phyloP scores from a whole-genome alignment of 2,113 vertebrate species.

The Carassius carassius region DNA sequence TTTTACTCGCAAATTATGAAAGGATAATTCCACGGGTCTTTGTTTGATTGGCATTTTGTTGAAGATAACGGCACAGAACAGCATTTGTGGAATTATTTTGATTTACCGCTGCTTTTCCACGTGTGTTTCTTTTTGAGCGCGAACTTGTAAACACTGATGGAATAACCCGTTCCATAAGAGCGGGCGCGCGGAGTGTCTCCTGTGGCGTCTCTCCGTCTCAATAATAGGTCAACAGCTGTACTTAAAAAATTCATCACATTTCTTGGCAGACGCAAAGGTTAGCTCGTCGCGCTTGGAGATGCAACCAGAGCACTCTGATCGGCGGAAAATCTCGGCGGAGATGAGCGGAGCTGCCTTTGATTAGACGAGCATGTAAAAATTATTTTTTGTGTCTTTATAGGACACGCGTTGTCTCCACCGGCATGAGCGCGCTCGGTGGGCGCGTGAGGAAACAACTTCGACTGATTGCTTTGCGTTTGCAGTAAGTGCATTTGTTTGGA shows the following conservation, averaged over 20 bases:
- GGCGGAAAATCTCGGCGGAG: constrained; percentile 71
- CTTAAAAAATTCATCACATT: constrained; percentile 83
- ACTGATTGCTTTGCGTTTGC: constrained; percentile 30
- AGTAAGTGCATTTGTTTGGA: not conserved
- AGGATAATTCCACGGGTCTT: constrained; percentile 67
- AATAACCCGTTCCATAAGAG: constrained; percentile 77
- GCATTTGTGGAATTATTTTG: constrained; percentile 73
- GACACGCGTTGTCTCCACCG: constrained; percentile 61
- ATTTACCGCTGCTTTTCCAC: constrained; percentile 71
- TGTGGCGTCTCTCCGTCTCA: constrained; percentile 72
- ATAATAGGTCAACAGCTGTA: constrained; percentile 86
- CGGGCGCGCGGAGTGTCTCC: constrained; percentile 69
- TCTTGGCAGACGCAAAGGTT: constrained; percentile 80
- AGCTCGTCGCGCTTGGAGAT: constrained; percentile 68
- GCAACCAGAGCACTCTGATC: constrained; percentile 73
- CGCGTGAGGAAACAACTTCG: constrained; percentile 24
- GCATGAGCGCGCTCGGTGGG: not conserved
- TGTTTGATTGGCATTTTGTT: constrained; percentile 73
- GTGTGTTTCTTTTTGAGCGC: constrained; percentile 75
- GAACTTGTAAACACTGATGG: constrained; percentile 81
- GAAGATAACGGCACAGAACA: constrained; percentile 65
- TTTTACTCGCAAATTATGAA: constrained; percentile 66
- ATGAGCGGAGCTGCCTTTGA: constrained; percentile 77
- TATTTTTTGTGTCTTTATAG: constrained; percentile 81
- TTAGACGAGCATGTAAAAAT: constrained; percentile 83